Evolutionary conservation across 2,797 vertebrate species (phyloP).

Genomic region (Poeciliopsis infans): DNA sequence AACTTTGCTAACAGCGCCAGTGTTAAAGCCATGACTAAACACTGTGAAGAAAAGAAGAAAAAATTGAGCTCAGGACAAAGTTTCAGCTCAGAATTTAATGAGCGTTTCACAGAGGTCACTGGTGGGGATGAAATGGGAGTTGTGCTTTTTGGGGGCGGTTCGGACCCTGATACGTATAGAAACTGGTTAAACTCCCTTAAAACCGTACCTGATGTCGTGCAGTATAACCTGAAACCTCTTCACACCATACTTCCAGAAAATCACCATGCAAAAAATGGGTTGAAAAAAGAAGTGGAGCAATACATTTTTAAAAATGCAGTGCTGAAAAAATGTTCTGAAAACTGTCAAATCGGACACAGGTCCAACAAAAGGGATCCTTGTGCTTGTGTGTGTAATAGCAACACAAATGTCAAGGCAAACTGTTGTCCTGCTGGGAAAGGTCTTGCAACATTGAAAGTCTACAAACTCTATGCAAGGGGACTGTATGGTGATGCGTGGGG

Average conservation of each 20-base stretch:
- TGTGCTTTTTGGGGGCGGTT: constrained; percentile 23
- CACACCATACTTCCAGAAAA: constrained; percentile 15
- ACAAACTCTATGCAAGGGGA: not conserved
- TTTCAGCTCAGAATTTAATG: constrained; percentile 42
- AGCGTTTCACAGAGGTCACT: constrained; percentile 31
- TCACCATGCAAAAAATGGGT: not conserved
- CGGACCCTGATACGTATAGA: constrained; percentile 3
- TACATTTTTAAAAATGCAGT: constrained; percentile 49
- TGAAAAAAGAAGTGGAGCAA: constrained; percentile 47
- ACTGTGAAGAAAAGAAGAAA: constrained; percentile 29
- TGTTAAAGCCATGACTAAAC: not conserved
- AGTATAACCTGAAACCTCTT: constrained; percentile 48
- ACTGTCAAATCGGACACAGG: constrained; percentile 44
- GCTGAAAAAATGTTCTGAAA: constrained; percentile 48
- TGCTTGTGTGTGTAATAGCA: constrained; percentile 45
- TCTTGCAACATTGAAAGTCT: constrained; percentile 43
- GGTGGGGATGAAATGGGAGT: constrained; percentile 27
- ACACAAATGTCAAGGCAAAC: constrained; percentile 33
- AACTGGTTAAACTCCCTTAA: constrained; percentile 41
- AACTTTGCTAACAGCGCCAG: not conserved
- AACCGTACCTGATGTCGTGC: constrained; percentile 25
- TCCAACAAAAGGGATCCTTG: constrained; percentile 46
- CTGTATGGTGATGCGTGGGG: constrained; percentile 21
- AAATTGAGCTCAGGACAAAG: not conserved
- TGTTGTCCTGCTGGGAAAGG: constrained; percentile 57